Evolutionary conservation across 2,888 invertebrate species (phyloP), one percentile per base, ranked within the genome.

Genomic region (Apantesis nais): DNA sequence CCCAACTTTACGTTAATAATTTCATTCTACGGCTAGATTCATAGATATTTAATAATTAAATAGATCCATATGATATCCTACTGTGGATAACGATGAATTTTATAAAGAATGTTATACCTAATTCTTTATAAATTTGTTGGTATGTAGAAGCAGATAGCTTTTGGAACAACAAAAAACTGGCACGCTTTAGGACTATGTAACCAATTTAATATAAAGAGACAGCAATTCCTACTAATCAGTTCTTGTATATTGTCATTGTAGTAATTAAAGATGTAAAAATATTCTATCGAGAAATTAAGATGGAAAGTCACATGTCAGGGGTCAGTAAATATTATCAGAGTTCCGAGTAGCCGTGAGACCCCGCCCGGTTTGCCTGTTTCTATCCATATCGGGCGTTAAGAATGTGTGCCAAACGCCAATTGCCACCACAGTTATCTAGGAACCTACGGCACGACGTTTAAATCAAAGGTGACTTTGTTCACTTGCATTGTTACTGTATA

Each of bases 401-500:
- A 90, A 94, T 94, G 92, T 93, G 84, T 93, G 92, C 91, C 93
- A 91, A 90, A 89, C 89, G 90, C 88, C 89, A 89, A 89, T 89
- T 90, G 90, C 89, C 77, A 86, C 88, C 81, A 88, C 72, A 78
- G 77, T 81, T 87, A 87, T 89, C 85, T 83, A 71, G 67, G 73
- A 75, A 72, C 71, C 62, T 72, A 66, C 67, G 62, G 74, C 69
- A 66, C 67, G 62, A 75, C 70, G 77, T 75, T 73, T 71, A 79
- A 78, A 75, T 78, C 67, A 80, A 71, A 78, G 65, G 77, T 73
- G 75, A 74, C n/a, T 71, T 34, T 67, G 62, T 58, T 72, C 29
- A 65, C 66, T 60, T 25, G 55, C 65, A 48, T 66, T 29, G 44
- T 60, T 64, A 44, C 39, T 63, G 37, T 70, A 63, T 41, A 63